A percentile compares a stretch with the other conserved stretches of the same genome.
phyloP scores from a whole-genome alignment of 37 sponge, comb jelly and placozoan genomes.

The Hexactinellida sp. region DNA sequence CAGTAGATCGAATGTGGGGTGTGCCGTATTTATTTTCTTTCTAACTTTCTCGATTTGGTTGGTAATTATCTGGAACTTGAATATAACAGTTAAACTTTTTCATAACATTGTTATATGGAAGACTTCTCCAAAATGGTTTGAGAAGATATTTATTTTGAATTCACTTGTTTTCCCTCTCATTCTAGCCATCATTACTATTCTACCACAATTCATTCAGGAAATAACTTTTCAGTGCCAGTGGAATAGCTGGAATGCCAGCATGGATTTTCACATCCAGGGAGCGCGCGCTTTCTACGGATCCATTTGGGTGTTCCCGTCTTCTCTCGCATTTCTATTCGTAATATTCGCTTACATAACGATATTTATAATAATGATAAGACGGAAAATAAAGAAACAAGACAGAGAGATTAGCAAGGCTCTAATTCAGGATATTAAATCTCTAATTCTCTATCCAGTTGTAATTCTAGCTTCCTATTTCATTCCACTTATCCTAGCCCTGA shows the following conservation, averaged over 20 bases:
- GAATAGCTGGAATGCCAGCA: background rate
- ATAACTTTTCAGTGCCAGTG: slow-evolving; percentile 8
- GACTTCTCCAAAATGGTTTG: slow-evolving; percentile 5
- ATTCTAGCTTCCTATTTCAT: background rate
- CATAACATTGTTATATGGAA: background rate
- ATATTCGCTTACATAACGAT: background rate
- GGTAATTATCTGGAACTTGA: background rate
- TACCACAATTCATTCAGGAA: background rate
- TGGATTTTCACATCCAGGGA: background rate
- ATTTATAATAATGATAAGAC: background rate
- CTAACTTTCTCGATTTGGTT: slow-evolving; percentile 4
- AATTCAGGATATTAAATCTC: background rate
- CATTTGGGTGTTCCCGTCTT: background rate
- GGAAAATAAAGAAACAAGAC: background rate
- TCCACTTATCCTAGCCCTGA: background rate
- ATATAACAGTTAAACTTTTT: background rate
- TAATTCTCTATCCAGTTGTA: background rate
- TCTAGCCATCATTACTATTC: background rate
- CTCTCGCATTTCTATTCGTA: background rate
- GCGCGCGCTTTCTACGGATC: background rate
- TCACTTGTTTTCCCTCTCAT: background rate
- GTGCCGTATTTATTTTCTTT: slow-evolving; percentile 11
- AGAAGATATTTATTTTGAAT: background rate
- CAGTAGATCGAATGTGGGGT: background rate
- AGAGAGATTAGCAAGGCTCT: background rate